Percentiles rank a stretch among this genome's conserved stretches.
These are phyloP conservation scores for Petrocephalus zakoni DNA, from an alignment of 2,113 vertebrate genomes.

Conservation along the genomic window DNA sequence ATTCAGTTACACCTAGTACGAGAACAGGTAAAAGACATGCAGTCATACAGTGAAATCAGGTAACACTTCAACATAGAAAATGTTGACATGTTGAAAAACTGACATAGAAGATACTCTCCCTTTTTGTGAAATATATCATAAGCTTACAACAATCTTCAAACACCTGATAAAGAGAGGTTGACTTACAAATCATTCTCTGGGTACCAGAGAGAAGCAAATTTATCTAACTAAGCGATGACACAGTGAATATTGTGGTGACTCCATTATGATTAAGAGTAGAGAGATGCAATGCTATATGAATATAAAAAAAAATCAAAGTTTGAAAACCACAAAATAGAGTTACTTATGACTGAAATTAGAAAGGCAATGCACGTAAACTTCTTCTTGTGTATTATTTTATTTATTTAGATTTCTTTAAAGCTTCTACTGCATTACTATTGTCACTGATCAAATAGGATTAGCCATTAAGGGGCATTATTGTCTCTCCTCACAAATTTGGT, in stretches of 20 bases:
- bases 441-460: background rate
- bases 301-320: background rate
- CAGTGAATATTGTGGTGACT: background rate
- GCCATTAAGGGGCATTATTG: background rate
- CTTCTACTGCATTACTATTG: background rate
- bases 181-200: slow-evolving; percentile 6
- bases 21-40: background rate
- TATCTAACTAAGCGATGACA: background rate
- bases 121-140: background rate
- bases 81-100: too few species aligned
- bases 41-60: background rate
- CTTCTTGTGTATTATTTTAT: background rate
- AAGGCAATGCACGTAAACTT: background rate
- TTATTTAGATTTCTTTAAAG: background rate
- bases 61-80: background rate
- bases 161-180: background rate
- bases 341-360: background rate
- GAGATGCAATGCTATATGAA: background rate
- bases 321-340: background rate
- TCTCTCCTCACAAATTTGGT: background rate
- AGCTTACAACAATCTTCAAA: background rate
- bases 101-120: background rate
- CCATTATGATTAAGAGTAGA: background rate
- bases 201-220: background rate
- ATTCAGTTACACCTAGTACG: background rate